A percentile compares a stretch with the other conserved stretches of the same genome.
Evolutionary conservation across 2,888 invertebrate genomes (phyloP).

Genomic region (Itoplectis maculator): DNA sequence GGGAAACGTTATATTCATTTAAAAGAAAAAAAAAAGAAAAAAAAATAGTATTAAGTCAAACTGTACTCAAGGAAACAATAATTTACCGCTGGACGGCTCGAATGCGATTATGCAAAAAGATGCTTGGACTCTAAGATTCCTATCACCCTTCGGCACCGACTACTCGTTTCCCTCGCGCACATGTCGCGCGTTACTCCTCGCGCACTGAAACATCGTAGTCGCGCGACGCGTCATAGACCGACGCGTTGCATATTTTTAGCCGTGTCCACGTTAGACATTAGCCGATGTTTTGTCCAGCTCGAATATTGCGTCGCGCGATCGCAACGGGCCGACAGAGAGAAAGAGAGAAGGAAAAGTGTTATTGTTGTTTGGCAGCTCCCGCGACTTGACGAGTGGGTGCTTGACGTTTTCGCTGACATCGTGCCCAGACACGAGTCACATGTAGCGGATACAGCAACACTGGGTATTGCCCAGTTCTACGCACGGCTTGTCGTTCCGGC

Average conservation of each 20-base stretch:
- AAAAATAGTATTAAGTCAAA: neutral
- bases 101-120: slow-evolving; percentile 8
- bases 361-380: slow-evolving; percentile 47
- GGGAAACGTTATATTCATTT: neutral
- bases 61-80: neutral
- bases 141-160: neutral
- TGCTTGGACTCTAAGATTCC: neutral
- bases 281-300: slow-evolving; percentile 48
- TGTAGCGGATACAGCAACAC: neutral
- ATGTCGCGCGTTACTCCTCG: slow-evolving; percentile 9
- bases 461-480: neutral
- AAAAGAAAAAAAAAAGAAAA: too few relatives aligned
- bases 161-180: neutral
- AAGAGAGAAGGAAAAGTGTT: slow-evolving; percentile 22
- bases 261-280: slow-evolving; percentile 6
- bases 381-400: neutral
- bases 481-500: neutral
- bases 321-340: neutral
- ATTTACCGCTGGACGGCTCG: neutral
- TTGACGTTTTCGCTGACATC: slow-evolving; percentile 41
- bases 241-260: slow-evolving; percentile 40
- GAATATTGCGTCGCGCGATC: slow-evolving; percentile 2
- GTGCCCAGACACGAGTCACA: slow-evolving; percentile 14
- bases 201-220: slow-evolving; percentile 5
- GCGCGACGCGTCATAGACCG: slow-evolving; percentile 14